Percentiles rank a stretch among this genome's conserved stretches.
Conservation (phyloP, 2,797 vertebrate genomes). For the Melanogrammus aeglefinus region DNA sequence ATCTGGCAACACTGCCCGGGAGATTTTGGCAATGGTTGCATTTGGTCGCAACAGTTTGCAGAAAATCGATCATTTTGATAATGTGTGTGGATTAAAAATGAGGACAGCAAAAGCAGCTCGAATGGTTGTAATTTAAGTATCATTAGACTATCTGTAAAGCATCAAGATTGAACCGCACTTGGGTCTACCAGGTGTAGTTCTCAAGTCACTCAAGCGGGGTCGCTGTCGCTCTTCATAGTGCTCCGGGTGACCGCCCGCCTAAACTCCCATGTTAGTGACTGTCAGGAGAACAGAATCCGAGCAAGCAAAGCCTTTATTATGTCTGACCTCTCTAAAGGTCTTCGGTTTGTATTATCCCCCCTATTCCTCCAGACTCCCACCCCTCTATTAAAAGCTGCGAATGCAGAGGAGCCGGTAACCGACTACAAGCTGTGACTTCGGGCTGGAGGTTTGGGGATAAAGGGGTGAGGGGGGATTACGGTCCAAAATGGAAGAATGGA, state of each 20-base stretch:
- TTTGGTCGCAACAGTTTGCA: too few species aligned
- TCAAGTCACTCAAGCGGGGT: conserved; percentile 60
- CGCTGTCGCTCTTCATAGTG: conserved; percentile 67
- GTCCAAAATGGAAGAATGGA: conserved; percentile 62
- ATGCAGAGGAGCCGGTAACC: conserved; percentile 36
- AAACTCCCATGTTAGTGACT: not conserved
- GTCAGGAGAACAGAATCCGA: conserved; percentile 7
- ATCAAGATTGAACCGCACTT: not conserved
- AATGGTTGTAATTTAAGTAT: conserved; percentile 23
- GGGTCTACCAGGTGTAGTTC: conserved; percentile 53
- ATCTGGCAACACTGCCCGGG: too few species aligned
- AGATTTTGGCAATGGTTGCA: too few species aligned
- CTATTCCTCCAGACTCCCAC: conserved; percentile 8
- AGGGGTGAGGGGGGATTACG: conserved; percentile 48
- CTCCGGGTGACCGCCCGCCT: not conserved
- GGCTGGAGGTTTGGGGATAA: conserved; percentile 11
- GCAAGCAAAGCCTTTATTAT: conserved; percentile 33
- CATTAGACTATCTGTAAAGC: not conserved
- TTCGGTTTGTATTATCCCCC: conserved; percentile 53
- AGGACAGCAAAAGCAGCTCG: not conserved
- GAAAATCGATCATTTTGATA: too few species aligned
- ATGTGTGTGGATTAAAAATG: not conserved
- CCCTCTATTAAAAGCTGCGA: conserved; percentile 34
- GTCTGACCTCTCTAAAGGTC: conserved; percentile 54
- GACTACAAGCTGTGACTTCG: conserved; percentile 33